Conservation (phyloP, 2,888 invertebrate genomes). For the Chrysomela aeneicollis region DNA sequence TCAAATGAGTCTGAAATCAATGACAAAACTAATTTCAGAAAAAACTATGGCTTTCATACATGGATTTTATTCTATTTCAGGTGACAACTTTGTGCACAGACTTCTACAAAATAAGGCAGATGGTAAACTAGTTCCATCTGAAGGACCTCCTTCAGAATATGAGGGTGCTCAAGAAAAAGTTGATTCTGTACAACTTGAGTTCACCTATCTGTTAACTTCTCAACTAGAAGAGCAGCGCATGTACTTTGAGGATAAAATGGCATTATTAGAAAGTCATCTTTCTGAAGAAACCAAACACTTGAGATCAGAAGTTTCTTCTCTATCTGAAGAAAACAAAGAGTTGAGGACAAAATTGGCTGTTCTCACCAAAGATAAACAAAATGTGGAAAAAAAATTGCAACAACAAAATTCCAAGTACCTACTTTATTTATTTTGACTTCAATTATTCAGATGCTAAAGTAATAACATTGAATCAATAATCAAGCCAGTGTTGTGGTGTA, state of each 20-base stretch:
- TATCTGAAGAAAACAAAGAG: slow-evolving; percentile 63
- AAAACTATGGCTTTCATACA: no score
- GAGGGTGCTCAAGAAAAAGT: slow-evolving; percentile 80
- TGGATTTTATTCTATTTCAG: slow-evolving; percentile 30
- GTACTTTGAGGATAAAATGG: slow-evolving; percentile 87
- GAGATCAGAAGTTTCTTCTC: slow-evolving; percentile 63
- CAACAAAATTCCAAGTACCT: slow-evolving; percentile 70
- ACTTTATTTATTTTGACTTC: slow-evolving; percentile 27
- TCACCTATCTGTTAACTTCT: slow-evolving; percentile 93
- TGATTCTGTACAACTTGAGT: slow-evolving; percentile 94
- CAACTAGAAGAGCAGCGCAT: slow-evolving; percentile 94
- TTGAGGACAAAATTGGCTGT: slow-evolving; percentile 63
- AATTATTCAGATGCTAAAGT: no score
- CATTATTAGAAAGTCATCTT: slow-evolving; percentile 59
- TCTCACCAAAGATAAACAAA: slow-evolving; percentile 72
- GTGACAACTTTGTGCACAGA: slow-evolving; percentile 69
- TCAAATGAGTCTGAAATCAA: no score
- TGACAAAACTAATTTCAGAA: no score
- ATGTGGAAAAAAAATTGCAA: slow-evolving; percentile 75
- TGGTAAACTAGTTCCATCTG: slow-evolving; percentile 90
- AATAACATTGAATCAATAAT: no score
- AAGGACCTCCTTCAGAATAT: slow-evolving; percentile 70
- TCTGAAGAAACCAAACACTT: slow-evolving; percentile 54
- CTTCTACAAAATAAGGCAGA: slow-evolving; percentile 96
- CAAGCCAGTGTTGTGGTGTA: no score